Percentiles rank a stretch among this genome's conserved stretches.
phyloP scores from a whole-genome alignment of 2,888 invertebrate species.

The Plebejus argus region DNA sequence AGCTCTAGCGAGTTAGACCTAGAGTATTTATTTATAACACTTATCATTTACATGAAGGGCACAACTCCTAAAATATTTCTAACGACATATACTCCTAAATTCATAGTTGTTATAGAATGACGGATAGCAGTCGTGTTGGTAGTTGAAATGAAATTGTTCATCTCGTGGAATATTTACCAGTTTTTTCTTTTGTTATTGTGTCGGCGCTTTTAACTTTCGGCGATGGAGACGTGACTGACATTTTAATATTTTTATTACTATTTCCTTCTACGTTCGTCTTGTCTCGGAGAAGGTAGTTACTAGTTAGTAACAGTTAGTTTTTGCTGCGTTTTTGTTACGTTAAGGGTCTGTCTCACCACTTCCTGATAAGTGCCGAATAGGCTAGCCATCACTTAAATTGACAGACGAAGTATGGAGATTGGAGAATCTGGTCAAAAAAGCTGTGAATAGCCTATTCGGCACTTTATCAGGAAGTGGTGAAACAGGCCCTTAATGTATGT shows the following conservation, averaged over 20 bases:
- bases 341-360: too few relatives aligned
- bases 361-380: too few relatives aligned
- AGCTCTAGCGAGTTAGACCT: too few relatives aligned
- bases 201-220: conserved; percentile 13
- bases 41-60: too few relatives aligned
- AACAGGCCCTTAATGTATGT: too few relatives aligned
- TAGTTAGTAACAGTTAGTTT: not conserved
- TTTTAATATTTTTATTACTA: not conserved
- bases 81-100: not conserved
- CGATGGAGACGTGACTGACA: not conserved
- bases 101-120: not conserved
- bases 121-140: not conserved
- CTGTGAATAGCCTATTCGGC: too few relatives aligned
- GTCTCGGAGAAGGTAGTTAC: not conserved
- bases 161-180: conserved; percentile 2
- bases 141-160: not conserved
- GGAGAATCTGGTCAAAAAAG: too few relatives aligned
- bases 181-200: not conserved
- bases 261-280: not conserved
- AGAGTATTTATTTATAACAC: too few relatives aligned
- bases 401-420: too few relatives aligned
- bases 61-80: not conserved
- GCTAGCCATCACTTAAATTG: too few relatives aligned
- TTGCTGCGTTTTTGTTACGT: not conserved
- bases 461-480: too few relatives aligned